Evolutionary conservation across 2,888 invertebrate species (phyloP).

Genomic region (Aspidiotus destructor): DNA sequence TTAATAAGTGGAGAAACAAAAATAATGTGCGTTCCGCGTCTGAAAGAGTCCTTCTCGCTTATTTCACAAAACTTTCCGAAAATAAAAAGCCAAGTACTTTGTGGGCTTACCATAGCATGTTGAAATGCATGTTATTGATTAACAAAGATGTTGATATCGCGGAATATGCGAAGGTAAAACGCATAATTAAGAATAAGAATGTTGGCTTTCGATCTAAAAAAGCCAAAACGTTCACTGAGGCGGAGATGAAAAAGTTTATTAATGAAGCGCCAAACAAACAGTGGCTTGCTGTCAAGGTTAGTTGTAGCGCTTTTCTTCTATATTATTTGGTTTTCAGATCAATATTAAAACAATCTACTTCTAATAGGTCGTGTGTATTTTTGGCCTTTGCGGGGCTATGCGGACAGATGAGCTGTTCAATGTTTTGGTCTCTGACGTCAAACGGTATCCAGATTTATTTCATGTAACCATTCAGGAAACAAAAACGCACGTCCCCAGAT

Average conservation of each 20-base stretch:
- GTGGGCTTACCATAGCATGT: not conserved
- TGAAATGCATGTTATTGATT: not conserved
- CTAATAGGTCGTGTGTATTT: no score
- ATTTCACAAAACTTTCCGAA: not conserved
- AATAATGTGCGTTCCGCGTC: not conserved
- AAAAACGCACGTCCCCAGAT: no score
- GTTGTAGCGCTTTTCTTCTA: no score
- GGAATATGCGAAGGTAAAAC: not conserved
- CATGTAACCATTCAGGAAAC: no score
- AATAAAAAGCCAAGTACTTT: not conserved
- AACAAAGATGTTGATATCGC: not conserved
- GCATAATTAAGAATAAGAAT: not conserved
- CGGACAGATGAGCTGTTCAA: no score
- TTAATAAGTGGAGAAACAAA: slow-evolving; percentile 5
- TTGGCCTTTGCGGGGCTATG: no score
- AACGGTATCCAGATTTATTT: no score
- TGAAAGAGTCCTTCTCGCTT: not conserved
- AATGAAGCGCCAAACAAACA: not conserved
- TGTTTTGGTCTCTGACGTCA: no score
- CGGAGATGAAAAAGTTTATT: not conserved
- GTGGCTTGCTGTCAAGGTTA: not conserved
- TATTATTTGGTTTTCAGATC: no score
- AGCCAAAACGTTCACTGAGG: not conserved
- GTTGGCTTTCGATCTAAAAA: not conserved
- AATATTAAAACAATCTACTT: no score